Evolutionary conservation across 2,888 invertebrate species (phyloP), one percentile per base, ranked within the genome.

Genomic region (Philereme vetulata): DNA sequence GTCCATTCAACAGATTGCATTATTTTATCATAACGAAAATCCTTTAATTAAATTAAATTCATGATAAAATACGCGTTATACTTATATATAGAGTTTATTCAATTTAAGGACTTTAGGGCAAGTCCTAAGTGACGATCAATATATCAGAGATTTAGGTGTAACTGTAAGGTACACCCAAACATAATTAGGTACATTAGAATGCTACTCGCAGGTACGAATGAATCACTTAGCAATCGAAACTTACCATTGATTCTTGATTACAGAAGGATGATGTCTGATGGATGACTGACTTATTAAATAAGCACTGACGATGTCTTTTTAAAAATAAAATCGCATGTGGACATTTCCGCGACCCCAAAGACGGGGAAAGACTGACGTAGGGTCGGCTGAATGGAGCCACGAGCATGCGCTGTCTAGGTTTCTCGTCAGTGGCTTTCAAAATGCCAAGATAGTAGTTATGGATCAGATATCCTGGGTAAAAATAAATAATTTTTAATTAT

Each of bases 341-440:
- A 50, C 62, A 57, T 56, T 58, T 60, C 50, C 43, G 21, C 50
- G 51, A 49, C 72, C 70, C 72, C 67, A 66, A 55, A 47, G 66
- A 64, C 67, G 70, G 74, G 72, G 74, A 73, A 70, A 64, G 64
- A 83, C 82, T 85, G 75, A 64, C 58, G 62, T 56, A 51, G 57
- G 69, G 56, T 56, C 49, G 68, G 62, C 54, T 58, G 55, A 62
- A 59, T 54, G 52, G 11, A 56, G 11, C 5, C 40, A 8, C 57
- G 47, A 42, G 64, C 68, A 62, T 68, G 68, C 68, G 68, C 60
- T 47, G 48, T 42, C 32, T 8, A 0, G 42, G 35, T 45, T 42
- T 47, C 51, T 21, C 50, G 9, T 40, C 38, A 21, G 32, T 11
- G 5, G 33, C 11, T 53, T 38, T 32, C 5, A 10, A 38, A 38